Base-by-base conservation (phyloP, 2,113 vertebrate genomes). In the Gobius niger region DNA sequence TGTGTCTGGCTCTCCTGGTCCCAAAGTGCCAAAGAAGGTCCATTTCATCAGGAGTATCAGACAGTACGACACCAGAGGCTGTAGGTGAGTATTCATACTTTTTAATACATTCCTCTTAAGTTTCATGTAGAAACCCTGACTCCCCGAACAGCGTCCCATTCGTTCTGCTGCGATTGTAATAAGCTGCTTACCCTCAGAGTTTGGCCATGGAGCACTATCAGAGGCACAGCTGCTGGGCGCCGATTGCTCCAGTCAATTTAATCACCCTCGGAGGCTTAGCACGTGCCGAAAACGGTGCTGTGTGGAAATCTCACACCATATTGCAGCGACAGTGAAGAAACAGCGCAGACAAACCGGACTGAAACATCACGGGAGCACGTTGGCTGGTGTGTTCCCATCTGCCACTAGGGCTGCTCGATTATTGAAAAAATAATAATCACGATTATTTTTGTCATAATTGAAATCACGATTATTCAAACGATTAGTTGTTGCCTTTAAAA, bases 41-140 rank as follows among this genome's bases (percentile, higher is more conserved):
- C 97, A 99, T 82, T 99, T 99, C 92, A 98, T 99, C 88, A 98
- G 98, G 91, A 99, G 92, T 67, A 98, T 99, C 95, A 88, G 96
- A 69, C 98, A 98, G 73, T 99, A 99, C n/a, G 98, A 99, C 76
- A 99, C 96, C 1, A 92, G 92, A 78, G 97, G 94, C 63, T 95
- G 96, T 93, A 97, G 98, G 98, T 98, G 81, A 84, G 89, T 89
- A 4, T 51, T 24, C 11, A 47, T 46, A 5, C 8, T 44, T 46
- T n/a, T 14, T 11, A 60, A 41, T 15, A 44, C 14, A 54, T 11
- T 16, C 44, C 63, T n/a, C 13, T 46, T 46, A 8, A 56, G 47
- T 68, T 73, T 47, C 13, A 68, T 52, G 34, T 51, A 15, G 42
- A 65, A 44, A 69, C 46, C 13, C 7, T 60, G 54, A 24, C 60